Percentiles rank a stretch among this genome's conserved stretches.
These are phyloP conservation scores for Aphelenchoides besseyi DNA, from an alignment of 1,140 invertebrate genomes.

Conservation along the genomic window DNA sequence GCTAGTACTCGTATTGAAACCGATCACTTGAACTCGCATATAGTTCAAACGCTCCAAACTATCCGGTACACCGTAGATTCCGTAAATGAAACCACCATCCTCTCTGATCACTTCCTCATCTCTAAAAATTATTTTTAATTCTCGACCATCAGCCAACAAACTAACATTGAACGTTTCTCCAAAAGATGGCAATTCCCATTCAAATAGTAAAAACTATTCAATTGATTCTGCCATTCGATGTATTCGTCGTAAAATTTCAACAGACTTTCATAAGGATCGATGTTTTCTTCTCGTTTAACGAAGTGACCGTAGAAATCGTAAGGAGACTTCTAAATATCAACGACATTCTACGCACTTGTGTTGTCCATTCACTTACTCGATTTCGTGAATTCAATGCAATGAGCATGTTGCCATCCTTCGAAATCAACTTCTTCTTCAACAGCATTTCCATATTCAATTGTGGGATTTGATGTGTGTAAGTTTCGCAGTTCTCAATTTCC, in stretches of 20 bases:
- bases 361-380: too few relatives aligned
- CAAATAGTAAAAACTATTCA: constrained; percentile 13
- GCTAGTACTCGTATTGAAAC: constrained; percentile 1
- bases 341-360: too few relatives aligned
- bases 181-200: not conserved
- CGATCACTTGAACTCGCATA: not conserved
- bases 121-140: not conserved
- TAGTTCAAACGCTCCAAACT: not conserved
- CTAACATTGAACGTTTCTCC: too few relatives aligned
- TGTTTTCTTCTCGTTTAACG: not conserved
- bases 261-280: not conserved
- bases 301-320: constrained; percentile 15
- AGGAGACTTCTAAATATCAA: constrained; percentile 4
- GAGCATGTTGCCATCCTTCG: not conserved
- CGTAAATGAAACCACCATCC: not conserved
- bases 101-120: not conserved
- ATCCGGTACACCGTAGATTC: not conserved
- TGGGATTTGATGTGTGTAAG: not conserved
- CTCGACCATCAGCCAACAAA: not conserved
- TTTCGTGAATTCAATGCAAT: not conserved
- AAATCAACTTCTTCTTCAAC: not conserved
- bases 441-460: not conserved
- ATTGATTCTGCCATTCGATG: not conserved
- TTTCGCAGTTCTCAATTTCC: not conserved
- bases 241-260: not conserved